A percentile compares a stretch with the other conserved stretches of the same genome.
These are phyloP conservation scores for Trigoniulus corallinus DNA, from an alignment of 1,140 invertebrate genomes.

Conservation along the genomic window DNA sequence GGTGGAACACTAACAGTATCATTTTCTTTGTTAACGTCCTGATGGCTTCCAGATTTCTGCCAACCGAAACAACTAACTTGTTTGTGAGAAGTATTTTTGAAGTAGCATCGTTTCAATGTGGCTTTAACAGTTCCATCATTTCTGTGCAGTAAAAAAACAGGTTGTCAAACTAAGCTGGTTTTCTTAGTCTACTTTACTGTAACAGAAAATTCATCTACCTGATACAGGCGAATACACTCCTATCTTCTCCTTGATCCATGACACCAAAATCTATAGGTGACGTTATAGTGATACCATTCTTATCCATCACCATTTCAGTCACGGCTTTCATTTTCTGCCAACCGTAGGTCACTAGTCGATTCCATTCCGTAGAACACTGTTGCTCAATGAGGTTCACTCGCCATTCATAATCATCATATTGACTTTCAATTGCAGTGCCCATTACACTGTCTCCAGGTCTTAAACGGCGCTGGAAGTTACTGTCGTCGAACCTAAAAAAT, in stretches of 20 bases:
- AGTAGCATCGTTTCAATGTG: too few species aligned
- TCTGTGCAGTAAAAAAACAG: too few species aligned
- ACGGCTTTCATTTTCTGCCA: background rate
- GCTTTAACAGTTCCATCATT: too few species aligned
- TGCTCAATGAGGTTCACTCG: background rate
- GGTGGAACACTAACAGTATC: too few species aligned
- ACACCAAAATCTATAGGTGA: background rate
- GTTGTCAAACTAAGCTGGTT: too few species aligned
- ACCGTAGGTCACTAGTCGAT: background rate
- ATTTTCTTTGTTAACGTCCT: too few species aligned
- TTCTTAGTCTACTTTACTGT: too few species aligned
- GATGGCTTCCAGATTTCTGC: too few species aligned
- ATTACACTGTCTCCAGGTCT: background rate
- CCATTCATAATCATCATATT: background rate
- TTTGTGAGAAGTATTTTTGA: too few species aligned
- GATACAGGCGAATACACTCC: background rate
- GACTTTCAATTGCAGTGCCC: background rate
- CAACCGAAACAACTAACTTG: too few species aligned
- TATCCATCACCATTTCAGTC: background rate
- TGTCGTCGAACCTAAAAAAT: background rate
- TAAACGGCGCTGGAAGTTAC: background rate
- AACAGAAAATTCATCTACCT: background rate
- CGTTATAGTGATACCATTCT: background rate
- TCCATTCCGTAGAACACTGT: background rate
- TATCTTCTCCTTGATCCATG: background rate